Conservation (phyloP, 2,113 vertebrate species). For the Albula goreensis region DNA sequence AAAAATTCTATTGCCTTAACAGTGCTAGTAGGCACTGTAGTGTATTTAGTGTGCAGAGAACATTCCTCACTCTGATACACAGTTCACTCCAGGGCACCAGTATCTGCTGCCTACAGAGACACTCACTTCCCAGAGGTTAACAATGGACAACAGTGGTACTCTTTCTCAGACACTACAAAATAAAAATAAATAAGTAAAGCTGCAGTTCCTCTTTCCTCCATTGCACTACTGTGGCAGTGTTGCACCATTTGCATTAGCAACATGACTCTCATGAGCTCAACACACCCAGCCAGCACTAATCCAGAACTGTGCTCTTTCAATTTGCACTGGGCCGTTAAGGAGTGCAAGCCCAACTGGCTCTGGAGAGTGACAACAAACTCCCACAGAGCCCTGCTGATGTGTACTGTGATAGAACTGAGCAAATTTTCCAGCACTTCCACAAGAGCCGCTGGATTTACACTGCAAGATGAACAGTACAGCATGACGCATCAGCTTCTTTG, state of each 20-base stretch:
- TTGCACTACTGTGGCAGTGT: slow-evolving; percentile 55
- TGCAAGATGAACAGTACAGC: too few species aligned
- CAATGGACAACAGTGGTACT: slow-evolving; percentile 32
- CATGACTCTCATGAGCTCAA: neutral
- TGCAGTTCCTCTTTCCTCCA: slow-evolving; percentile 45
- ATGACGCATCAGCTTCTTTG: too few species aligned
- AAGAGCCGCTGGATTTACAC: too few species aligned
- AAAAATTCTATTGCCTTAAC: neutral
- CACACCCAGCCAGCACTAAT: neutral
- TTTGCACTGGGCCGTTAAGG: neutral
- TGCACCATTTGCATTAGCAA: slow-evolving; percentile 20
- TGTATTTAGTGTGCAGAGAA: slow-evolving; percentile 15
- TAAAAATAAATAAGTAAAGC: slow-evolving; percentile 38
- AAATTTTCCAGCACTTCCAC: too few species aligned
- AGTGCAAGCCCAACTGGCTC: neutral
- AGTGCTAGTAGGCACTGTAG: neutral
- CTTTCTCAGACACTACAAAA: slow-evolving; percentile 16
- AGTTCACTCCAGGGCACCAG: slow-evolving; percentile 39
- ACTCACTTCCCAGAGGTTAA: slow-evolving; percentile 35
- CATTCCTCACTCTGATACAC: slow-evolving; percentile 7
- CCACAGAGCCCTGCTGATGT: too few species aligned
- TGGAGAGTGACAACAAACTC: neutral
- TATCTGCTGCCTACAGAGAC: slow-evolving; percentile 33
- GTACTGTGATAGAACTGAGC: too few species aligned
- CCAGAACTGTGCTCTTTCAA: neutral